These are phyloP conservation scores for Mactra quadrangularis DNA, from an alignment of 1,140 invertebrate species.

Conservation along the genomic window DNA sequence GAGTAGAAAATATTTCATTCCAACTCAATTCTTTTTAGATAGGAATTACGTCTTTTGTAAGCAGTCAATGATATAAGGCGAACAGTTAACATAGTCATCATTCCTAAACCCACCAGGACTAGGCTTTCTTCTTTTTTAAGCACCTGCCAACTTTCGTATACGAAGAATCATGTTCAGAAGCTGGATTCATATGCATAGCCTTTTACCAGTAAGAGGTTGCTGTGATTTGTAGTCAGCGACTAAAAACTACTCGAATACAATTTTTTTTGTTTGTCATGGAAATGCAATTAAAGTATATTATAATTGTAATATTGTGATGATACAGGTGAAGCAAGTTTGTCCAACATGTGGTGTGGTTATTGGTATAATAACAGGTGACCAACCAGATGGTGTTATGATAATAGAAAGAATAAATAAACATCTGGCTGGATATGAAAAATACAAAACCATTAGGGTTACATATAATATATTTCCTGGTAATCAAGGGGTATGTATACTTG, in stretches of 20 bases:
- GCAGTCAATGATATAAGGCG: too few species aligned
- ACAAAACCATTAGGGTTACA: slow-evolving; percentile 15
- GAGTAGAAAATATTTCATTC: too few species aligned
- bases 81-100: too few species aligned
- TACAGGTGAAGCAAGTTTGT: slow-evolving; percentile 34
- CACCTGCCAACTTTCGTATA: too few species aligned
- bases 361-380: slow-evolving; percentile 31
- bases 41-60: too few species aligned
- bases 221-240: not conserved
- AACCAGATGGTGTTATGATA: slow-evolving; percentile 15
- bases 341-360: slow-evolving; percentile 38
- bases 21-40: too few species aligned
- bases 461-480: slow-evolving; percentile 48
- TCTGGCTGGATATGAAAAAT: slow-evolving; percentile 48
- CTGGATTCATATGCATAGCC: too few species aligned
- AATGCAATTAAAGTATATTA: not conserved
- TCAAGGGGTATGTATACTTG: slow-evolving; percentile 58
- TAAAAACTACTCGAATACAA: not conserved
- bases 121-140: too few species aligned
- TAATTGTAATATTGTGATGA: not conserved
- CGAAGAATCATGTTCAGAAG: too few species aligned
- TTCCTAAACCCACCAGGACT: too few species aligned
- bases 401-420: not conserved
- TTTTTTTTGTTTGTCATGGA: not conserved
- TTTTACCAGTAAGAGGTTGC: too few species aligned